Conservation (phyloP, 2,113 vertebrate genomes). For the Poeciliopsis prolifica region DNA sequence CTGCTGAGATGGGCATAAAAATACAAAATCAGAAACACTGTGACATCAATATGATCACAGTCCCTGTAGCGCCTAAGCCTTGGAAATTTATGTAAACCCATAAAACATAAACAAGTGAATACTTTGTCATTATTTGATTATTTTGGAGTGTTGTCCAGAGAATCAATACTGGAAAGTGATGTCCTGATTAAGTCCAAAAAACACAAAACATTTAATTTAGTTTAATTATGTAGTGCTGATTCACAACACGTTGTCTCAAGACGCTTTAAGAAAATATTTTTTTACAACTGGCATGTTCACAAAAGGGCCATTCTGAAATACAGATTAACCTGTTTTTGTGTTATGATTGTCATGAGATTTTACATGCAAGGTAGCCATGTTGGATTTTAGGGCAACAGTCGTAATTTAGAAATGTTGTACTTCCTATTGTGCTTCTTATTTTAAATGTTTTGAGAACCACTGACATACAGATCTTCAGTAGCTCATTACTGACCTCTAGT, state of each 20-base stretch:
- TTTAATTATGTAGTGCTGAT: not conserved
- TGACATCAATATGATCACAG: not conserved
- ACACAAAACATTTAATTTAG: not conserved
- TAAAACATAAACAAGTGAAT: not conserved
- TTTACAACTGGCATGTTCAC: not conserved
- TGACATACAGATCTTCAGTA: not conserved
- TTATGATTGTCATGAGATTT: not conserved
- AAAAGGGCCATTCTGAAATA: too few relatives aligned
- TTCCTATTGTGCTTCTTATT: not conserved
- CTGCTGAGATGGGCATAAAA: conserved; percentile 52
- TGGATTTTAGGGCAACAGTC: not conserved
- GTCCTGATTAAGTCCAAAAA: not conserved
- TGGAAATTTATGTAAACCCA: too few relatives aligned
- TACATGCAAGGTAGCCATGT: not conserved
- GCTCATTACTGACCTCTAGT: not conserved
- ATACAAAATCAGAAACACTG: not conserved
- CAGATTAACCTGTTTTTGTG: too few relatives aligned
- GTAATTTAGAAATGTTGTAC: not conserved
- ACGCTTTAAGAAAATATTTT: not conserved
- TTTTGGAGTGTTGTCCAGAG: too few relatives aligned
- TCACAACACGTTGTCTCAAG: not conserved
- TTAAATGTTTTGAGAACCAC: not conserved
- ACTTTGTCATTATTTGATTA: not conserved
- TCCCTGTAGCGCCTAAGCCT: not conserved
- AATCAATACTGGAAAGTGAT: not conserved